Evolutionary conservation across 1,140 invertebrate genomes (phyloP).

Genomic region (Trinorchestia longiramus): DNA sequence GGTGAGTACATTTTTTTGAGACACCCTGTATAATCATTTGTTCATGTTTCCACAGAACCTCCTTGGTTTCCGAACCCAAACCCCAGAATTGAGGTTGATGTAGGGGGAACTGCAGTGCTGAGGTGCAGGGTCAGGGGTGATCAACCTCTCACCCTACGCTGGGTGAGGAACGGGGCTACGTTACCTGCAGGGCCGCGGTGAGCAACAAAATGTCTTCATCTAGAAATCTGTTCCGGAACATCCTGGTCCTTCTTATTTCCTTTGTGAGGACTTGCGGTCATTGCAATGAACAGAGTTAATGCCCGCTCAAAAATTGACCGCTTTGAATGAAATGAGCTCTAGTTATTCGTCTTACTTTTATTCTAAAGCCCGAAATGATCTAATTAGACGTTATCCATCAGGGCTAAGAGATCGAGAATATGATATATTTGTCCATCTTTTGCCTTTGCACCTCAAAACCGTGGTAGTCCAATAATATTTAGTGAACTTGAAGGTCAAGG

Average conservation of each 20-base stretch:
- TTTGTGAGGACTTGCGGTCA: background rate
- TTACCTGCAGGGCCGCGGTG: conserved; percentile 69
- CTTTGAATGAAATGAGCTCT: no score
- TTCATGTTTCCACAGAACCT: conserved; percentile 53
- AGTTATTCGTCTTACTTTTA: no score
- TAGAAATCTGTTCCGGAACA: background rate
- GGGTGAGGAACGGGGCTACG: conserved; percentile 81
- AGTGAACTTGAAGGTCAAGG: no score
- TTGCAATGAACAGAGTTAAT: no score
- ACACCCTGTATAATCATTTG: background rate
- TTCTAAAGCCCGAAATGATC: no score
- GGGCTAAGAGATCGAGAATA: no score
- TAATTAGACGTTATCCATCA: no score
- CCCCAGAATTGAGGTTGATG: conserved; percentile 60
- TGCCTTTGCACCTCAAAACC: no score
- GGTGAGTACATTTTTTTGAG: no score
- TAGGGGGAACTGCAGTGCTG: conserved; percentile 58
- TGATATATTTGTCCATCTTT: no score
- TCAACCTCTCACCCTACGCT: conserved; percentile 80
- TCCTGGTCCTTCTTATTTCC: background rate
- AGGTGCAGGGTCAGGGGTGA: conserved; percentile 74
- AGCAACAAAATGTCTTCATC: background rate
- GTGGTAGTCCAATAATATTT: no score
- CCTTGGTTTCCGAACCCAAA: conserved; percentile 61
- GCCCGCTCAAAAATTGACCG: no score